phyloP scores from a whole-genome alignment of 2,888 invertebrate species.

The Cantharis flavilabris region DNA sequence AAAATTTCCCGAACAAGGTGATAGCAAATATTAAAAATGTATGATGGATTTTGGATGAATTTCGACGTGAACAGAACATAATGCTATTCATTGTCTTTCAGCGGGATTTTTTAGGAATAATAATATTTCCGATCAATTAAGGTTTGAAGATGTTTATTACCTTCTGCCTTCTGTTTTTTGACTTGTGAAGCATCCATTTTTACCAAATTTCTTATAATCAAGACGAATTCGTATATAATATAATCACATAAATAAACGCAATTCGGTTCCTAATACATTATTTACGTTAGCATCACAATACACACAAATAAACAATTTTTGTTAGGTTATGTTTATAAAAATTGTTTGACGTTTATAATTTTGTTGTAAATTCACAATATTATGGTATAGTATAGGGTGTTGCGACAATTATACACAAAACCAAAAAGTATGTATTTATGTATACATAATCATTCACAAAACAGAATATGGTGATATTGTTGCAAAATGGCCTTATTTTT shows the following conservation, averaged over 20 bases:
- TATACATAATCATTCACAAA: too few species aligned
- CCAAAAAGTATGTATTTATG: too few species aligned
- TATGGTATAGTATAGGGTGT: neutral
- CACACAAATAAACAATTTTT: neutral
- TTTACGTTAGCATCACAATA: neutral
- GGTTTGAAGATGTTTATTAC: slow-evolving; percentile 33
- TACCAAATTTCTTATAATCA: neutral
- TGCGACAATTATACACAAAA: neutral
- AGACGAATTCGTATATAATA: neutral
- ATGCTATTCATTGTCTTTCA: too few species aligned
- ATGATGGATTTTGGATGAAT: neutral
- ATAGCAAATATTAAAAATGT: neutral
- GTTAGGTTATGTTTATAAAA: neutral
- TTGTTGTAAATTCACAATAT: too few species aligned
- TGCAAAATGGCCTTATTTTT: too few species aligned
- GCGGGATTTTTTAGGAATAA: neutral
- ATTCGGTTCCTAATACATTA: neutral
- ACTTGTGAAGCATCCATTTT: slow-evolving; percentile 45
- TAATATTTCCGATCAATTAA: neutral
- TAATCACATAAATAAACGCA: neutral
- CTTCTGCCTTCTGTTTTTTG: slow-evolving; percentile 52
- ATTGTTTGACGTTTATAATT: neutral
- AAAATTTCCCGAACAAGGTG: neutral
- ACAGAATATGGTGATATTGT: too few species aligned
- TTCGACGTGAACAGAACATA: neutral